Evolutionary conservation across 1,140 invertebrate genomes (phyloP).

Genomic region (Atta cephalotes): DNA sequence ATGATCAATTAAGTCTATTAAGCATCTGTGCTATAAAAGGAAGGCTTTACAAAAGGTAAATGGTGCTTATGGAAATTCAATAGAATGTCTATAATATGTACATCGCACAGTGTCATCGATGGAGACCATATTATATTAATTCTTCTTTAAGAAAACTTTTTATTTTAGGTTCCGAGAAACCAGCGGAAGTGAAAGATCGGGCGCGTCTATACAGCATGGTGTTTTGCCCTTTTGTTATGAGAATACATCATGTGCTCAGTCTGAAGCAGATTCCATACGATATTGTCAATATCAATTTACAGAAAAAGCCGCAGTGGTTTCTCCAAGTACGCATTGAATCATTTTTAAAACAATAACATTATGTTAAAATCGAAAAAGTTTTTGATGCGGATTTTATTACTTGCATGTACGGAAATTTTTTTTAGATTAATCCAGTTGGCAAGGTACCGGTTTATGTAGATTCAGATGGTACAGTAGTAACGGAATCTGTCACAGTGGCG

Average conservation of each 20-base stretch:
- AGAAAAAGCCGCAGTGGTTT: slow-evolving; percentile 88
- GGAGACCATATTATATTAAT: not conserved
- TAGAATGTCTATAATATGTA: not conserved
- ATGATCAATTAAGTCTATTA: not conserved
- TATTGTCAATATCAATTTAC: slow-evolving; percentile 88
- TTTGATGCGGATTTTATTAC: not conserved
- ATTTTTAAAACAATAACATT: not conserved
- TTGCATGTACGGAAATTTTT: not conserved
- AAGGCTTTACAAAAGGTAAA: not conserved
- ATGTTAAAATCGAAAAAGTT: no score
- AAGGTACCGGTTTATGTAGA: slow-evolving; percentile 87
- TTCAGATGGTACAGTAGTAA: slow-evolving; percentile 82
- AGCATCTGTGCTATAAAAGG: not conserved
- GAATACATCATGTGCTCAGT: slow-evolving; percentile 86
- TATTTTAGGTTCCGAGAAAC: slow-evolving; percentile 83
- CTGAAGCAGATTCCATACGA: slow-evolving; percentile 87
- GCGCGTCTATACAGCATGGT: slow-evolving; percentile 88
- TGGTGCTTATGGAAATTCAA: not conserved
- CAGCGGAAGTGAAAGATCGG: slow-evolving; percentile 82
- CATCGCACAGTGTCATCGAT: not conserved
- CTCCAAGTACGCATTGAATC: slow-evolving; percentile 79
- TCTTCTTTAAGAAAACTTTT: not conserved
- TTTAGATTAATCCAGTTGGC: slow-evolving; percentile 87
- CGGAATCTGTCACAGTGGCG: slow-evolving; percentile 86
- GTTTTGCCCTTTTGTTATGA: slow-evolving; percentile 88